Base-by-base conservation (phyloP, 1,140 invertebrate genomes). In the Drosophila kanapiae region DNA sequence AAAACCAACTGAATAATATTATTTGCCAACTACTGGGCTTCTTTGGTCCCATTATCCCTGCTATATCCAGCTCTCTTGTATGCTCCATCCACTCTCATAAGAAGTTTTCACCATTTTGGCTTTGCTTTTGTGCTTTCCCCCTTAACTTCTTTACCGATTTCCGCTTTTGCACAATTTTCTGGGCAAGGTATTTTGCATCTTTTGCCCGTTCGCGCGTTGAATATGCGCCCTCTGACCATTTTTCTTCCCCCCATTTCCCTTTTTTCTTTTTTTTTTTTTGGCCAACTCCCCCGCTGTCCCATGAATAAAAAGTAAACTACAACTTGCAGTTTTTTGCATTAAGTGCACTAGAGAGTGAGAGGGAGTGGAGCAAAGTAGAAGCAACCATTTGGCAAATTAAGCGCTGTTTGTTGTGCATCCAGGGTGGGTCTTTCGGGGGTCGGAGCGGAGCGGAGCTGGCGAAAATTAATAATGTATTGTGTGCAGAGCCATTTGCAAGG, bases 381-480 rank as follows among this genome's bases (percentile, higher is more conserved):
- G 69, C 78, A 80, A 47, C 84, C 83, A 87, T 87, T 87, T 87
- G 76, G 83, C 80, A 87, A 87, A 87, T 87, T 87, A 88, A 87
- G 83, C 80, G 71, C 68, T 87, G 85, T 80, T 87, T 88, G 83
- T 87, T 87, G 83, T 88, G 80, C 84, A 82, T 78, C 47, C 29
- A 43, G 51, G 27, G 27, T 27, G n/a, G n/a, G 7, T n/a, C n/a
- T n/a, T n/a, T n/a, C n/a, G n/a, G n/a, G n/a, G n/a, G n/a, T n/a
- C n/a, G 29, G 10, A 23, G 14, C 1, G 48, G 18, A 11, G 10
- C 23, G 48, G 10, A 27, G 38, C 10, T 49, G 53, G 47, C 8
- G 70, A 78, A 84, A 88, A 87, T 87, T 87, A 87, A 87, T 87
- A 88, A 87, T 88, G 80, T 80, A 88, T 87, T 87, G 84, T 87